phyloP scores from a whole-genome alignment of 1,140 invertebrate genomes.

The Lamellibrachia luymesi region DNA sequence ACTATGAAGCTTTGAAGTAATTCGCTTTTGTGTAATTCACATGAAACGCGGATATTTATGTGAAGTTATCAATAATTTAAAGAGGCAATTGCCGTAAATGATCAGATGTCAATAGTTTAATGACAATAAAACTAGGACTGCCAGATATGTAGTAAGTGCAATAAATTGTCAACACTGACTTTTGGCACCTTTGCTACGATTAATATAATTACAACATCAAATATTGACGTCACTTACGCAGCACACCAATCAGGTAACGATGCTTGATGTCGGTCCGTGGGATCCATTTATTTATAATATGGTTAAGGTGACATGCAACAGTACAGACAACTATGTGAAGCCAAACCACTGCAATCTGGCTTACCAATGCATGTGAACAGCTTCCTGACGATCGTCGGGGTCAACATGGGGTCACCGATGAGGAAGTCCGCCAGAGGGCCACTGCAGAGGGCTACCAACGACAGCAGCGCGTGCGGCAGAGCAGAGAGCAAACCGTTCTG shows the following conservation, averaged over 20 bases:
- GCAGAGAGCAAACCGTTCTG: constrained; percentile 49
- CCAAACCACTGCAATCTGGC: not conserved
- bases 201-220: not conserved
- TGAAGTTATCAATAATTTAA: constrained; percentile 19
- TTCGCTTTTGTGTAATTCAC: not conserved
- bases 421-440: constrained; percentile 47
- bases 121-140: not conserved
- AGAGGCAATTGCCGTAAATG: not conserved
- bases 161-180: not conserved
- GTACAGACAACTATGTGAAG: too few relatives aligned
- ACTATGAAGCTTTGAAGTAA: not conserved
- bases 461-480: constrained; percentile 47
- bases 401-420: constrained; percentile 29
- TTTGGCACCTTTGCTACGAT: not conserved
- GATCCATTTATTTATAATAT: not conserved
- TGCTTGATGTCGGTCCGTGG: not conserved
- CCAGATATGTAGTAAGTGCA: not conserved
- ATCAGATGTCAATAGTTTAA: not conserved
- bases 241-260: not conserved
- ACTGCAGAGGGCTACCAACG: constrained; percentile 37
- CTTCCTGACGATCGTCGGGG: constrained; percentile 43
- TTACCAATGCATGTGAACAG: constrained; percentile 42
- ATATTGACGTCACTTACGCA: not conserved
- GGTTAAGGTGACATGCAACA: too few relatives aligned
- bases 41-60: not conserved